Conservation (phyloP, 1,140 invertebrate genomes). For the Tetramorium simillimum region DNA sequence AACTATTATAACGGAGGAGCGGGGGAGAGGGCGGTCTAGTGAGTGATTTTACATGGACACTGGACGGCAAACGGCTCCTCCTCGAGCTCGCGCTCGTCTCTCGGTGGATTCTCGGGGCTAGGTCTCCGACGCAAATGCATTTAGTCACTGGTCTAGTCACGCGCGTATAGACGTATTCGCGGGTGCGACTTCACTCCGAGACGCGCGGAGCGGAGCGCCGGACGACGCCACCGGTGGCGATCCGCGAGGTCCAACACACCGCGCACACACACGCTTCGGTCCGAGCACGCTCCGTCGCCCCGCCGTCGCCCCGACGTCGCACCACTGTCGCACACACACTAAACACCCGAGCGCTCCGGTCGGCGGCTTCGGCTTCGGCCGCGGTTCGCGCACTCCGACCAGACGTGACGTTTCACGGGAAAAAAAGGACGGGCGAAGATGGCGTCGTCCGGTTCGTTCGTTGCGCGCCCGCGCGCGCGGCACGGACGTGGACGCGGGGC, state of each 20-base stretch:
- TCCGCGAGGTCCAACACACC: not conserved
- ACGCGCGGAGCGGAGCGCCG: not conserved
- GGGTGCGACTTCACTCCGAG: conserved; percentile 4
- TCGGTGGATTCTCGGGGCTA: conserved; percentile 28
- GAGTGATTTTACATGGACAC: conserved; percentile 77
- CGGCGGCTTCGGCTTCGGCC: not conserved
- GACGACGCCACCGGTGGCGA: conserved; percentile 26
- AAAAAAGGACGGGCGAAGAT: conserved; percentile 9
- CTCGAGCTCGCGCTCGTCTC: conserved; percentile 61
- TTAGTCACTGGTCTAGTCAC: conserved; percentile 19
- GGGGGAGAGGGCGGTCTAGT: conserved; percentile 64
- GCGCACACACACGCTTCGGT: too few relatives aligned
- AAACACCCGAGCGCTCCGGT: not conserved
- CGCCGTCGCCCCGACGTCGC: too few relatives aligned
- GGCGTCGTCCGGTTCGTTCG: not conserved
- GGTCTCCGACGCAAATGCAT: conserved; percentile 77
- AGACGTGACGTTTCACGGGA: not conserved
- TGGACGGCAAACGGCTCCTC: conserved; percentile 64
- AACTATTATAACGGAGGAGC: conserved; percentile 69
- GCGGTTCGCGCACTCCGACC: not conserved
- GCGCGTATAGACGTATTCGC: not conserved
- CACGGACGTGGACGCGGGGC: too few relatives aligned
- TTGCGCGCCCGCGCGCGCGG: not conserved
- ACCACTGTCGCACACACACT: not conserved
- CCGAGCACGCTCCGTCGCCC: not conserved